Evolutionary conservation across 2,797 vertebrate species (phyloP).

Genomic region (Notolabrus celidotus): DNA sequence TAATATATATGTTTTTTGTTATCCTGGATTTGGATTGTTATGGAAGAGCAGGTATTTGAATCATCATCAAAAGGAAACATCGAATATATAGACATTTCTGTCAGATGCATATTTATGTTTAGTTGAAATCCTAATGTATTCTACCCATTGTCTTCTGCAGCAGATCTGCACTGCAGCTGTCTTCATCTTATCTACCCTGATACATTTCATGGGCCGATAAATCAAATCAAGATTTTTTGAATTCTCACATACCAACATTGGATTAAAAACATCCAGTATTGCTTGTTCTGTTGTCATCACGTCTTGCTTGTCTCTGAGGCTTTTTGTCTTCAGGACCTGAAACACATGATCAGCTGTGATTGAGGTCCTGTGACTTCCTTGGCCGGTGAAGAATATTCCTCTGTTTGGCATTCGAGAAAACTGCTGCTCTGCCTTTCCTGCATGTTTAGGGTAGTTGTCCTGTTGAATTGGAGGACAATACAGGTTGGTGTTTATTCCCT

Average conservation of each 20-base stretch:
- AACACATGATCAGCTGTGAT: conserved; percentile 28
- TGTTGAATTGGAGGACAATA: background rate
- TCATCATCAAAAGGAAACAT: no score
- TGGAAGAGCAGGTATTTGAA: no score
- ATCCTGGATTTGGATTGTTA: no score
- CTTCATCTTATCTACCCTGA: background rate
- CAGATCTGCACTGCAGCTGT: background rate
- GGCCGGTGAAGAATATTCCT: background rate
- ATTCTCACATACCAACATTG: background rate
- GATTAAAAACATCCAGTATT: background rate
- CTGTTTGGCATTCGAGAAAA: conserved; percentile 8
- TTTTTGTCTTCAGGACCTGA: conserved; percentile 12
- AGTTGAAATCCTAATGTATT: no score
- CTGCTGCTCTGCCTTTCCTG: conserved; percentile 1
- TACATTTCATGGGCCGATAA: background rate
- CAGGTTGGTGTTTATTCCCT: no score
- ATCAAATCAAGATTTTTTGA: background rate
- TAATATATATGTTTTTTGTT: no score
- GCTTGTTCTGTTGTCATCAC: background rate
- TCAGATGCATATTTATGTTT: no score
- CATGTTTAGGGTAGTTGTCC: background rate
- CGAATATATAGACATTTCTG: no score
- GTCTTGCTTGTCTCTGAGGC: background rate
- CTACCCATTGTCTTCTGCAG: background rate
- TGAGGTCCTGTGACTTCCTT: conserved; percentile 34